phyloP scores from a whole-genome alignment of 2,888 invertebrate genomes.

The Unio pictorum region DNA sequence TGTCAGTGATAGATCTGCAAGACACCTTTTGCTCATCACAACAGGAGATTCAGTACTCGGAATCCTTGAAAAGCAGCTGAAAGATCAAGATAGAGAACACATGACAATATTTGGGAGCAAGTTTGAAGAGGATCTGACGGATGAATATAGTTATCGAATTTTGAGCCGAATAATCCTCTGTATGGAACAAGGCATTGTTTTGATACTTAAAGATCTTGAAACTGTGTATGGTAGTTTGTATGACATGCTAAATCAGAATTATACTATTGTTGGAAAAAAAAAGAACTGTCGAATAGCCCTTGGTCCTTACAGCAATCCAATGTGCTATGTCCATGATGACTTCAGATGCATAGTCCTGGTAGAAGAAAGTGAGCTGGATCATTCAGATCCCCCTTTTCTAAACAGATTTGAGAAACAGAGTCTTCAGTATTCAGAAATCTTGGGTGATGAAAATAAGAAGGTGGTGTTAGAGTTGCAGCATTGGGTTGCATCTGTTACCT shows the following conservation, averaged over 20 bases:
- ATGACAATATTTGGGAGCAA: slow-evolving; percentile 51
- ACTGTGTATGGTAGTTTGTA: slow-evolving; percentile 51
- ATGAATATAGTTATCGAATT: slow-evolving; percentile 51
- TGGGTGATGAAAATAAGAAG: slow-evolving; percentile 14
- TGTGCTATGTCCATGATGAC: slow-evolving; percentile 47
- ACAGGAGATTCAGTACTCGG: slow-evolving; percentile 43
- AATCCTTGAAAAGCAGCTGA: slow-evolving; percentile 30
- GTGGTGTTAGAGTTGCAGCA: slow-evolving; percentile 13
- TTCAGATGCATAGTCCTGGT: slow-evolving; percentile 51
- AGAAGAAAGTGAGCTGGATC: slow-evolving; percentile 40
- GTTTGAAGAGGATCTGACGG: slow-evolving; percentile 52
- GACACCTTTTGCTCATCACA: slow-evolving; percentile 47
- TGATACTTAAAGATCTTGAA: slow-evolving; percentile 50
- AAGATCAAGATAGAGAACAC: slow-evolving; percentile 21
- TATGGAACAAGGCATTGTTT: slow-evolving; percentile 50
- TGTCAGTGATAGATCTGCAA: slow-evolving; percentile 28
- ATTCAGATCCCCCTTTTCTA: slow-evolving; percentile 52
- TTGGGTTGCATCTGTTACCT: slow-evolving; percentile 13
- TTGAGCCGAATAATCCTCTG: slow-evolving; percentile 51
- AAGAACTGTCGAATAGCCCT: slow-evolving; percentile 48
- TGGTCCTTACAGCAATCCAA: slow-evolving; percentile 51
- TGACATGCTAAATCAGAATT: slow-evolving; percentile 58
- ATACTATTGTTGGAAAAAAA: slow-evolving; percentile 44
- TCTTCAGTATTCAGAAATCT: slow-evolving; percentile 41
- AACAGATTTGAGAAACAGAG: slow-evolving; percentile 61